phyloP scores from a whole-genome alignment of 2,113 vertebrate species.

The Ammospiza nelsoni region DNA sequence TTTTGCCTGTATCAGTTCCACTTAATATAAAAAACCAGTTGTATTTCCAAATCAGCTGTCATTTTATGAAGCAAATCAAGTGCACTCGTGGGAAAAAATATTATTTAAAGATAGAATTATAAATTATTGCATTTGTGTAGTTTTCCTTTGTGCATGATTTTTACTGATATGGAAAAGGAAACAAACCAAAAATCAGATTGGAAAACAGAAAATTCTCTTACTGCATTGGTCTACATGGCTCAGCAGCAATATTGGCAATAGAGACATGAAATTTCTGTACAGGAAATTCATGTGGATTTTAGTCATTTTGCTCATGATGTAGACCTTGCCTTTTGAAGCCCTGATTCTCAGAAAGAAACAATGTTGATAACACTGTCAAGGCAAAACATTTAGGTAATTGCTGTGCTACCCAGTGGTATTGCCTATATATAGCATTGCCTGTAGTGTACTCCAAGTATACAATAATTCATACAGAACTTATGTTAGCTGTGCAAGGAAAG shows the following conservation, averaged over 20 bases:
- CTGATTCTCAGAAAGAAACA: background rate
- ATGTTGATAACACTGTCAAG: accelerated
- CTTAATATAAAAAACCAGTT: background rate
- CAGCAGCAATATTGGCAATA: background rate
- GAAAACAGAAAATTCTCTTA: background rate
- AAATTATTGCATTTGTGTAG: background rate
- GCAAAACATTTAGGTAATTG: background rate
- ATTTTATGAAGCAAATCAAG: background rate
- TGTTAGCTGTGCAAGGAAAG: background rate
- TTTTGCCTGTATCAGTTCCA: background rate
- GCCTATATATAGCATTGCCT: background rate
- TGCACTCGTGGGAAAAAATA: background rate
- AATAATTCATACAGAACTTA: background rate
- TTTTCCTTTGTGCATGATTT: background rate
- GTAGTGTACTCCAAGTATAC: background rate
- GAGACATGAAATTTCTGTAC: background rate
- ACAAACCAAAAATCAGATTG: background rate
- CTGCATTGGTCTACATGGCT: background rate
- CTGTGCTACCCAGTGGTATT: background rate
- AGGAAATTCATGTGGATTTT: background rate
- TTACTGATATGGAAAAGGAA: background rate
- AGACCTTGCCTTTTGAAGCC: background rate
- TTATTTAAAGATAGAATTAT: background rate
- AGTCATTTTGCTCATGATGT: background rate
- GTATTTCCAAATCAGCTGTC: background rate